A percentile compares a stretch with the other conserved stretches of the same genome.
Conservation (phyloP, 1,140 invertebrate species). For the Aradophagus sp. region DNA sequence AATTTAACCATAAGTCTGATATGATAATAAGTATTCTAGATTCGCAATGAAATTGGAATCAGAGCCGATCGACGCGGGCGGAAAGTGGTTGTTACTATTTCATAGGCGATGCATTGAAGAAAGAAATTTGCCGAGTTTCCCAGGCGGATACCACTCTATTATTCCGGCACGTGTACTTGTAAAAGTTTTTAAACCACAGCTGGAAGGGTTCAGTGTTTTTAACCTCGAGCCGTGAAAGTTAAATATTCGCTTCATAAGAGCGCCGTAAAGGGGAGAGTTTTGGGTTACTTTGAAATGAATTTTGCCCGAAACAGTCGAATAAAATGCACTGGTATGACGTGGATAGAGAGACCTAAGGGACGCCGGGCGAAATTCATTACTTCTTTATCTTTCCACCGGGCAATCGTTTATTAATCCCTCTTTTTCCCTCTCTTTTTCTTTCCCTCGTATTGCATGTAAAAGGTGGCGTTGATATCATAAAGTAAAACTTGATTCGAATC, state of each 20-base stretch:
- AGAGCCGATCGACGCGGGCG: too few relatives aligned
- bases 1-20: too few relatives aligned
- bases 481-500: too few relatives aligned
- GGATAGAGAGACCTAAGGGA: constrained; percentile 24
- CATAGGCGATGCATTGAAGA: constrained; percentile 27
- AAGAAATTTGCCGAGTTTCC: constrained; percentile 61
- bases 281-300: constrained; percentile 57
- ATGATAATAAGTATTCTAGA: too few relatives aligned
- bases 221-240: constrained; percentile 69
- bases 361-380: constrained; percentile 62
- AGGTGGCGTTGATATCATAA: too few relatives aligned
- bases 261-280: constrained; percentile 65
- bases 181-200: constrained; percentile 69
- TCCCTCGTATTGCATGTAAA: too few relatives aligned
- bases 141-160: constrained; percentile 61
- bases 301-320: constrained; percentile 45
- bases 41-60: too few relatives aligned
- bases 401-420: constrained; percentile 38
- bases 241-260: constrained; percentile 69
- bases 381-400: constrained; percentile 31
- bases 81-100: constrained; percentile 28
- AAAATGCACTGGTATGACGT: constrained; percentile 32
- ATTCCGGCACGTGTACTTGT: constrained; percentile 58
- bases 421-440: too few relatives aligned
- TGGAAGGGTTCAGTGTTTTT: constrained; percentile 69